Conservation (phyloP, 2,113 vertebrate genomes). For the Mesoclemmys tuberculata region DNA sequence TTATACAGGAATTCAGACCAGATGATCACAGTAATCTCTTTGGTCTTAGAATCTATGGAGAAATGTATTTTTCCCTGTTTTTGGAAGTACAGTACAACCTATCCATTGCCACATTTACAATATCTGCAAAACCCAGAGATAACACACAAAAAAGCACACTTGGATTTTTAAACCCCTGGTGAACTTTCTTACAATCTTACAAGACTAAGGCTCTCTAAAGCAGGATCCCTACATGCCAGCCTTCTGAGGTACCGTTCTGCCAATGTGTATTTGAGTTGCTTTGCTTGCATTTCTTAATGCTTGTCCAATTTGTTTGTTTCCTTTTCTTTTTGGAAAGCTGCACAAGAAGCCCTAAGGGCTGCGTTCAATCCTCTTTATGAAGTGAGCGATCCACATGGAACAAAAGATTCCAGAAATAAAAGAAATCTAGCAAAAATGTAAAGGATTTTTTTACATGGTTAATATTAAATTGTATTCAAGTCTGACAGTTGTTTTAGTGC, state of each 20-base stretch:
- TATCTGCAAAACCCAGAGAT: neutral
- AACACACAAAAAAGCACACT: accelerated
- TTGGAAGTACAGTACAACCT: neutral
- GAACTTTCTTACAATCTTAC: neutral
- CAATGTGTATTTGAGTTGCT: neutral
- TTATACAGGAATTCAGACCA: too few relatives aligned
- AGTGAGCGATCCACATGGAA: conserved; percentile 28
- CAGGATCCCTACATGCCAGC: neutral
- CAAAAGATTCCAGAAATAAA: neutral
- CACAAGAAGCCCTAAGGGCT: conserved; percentile 9
- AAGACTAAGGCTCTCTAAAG: neutral
- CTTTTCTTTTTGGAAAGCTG: conserved; percentile 57
- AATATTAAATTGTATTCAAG: conserved; percentile 13
- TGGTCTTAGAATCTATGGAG: neutral
- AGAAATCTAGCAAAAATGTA: neutral
- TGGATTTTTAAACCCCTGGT: neutral
- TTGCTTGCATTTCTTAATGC: conserved; percentile 46
- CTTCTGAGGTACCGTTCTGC: neutral
- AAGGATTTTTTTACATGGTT: neutral
- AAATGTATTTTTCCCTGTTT: neutral
- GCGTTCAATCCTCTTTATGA: conserved; percentile 16
- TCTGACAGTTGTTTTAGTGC: neutral
- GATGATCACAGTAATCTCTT: too few relatives aligned
- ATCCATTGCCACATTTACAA: neutral
- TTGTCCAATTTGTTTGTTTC: conserved; percentile 41